phyloP scores from a whole-genome alignment of 2,888 invertebrate species.

The Trissoscelio sp. region DNA sequence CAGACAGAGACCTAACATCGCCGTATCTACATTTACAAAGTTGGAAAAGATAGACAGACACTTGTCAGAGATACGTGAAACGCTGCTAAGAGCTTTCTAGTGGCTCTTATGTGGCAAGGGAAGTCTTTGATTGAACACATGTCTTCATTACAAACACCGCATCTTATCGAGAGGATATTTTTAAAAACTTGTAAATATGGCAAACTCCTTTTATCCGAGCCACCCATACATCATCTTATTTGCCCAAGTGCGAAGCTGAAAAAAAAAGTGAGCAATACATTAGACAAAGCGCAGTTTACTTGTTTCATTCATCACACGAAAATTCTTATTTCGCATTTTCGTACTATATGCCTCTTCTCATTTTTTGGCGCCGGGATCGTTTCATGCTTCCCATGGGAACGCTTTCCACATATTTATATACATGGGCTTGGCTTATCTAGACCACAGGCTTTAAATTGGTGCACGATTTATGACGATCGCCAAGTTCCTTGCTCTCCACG shows the following conservation, averaged over 20 bases:
- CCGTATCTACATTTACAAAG: conserved; percentile 19
- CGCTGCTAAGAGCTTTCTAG: conserved; percentile 60
- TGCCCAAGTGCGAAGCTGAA: conserved; percentile 1
- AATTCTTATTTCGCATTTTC: conserved; percentile 46
- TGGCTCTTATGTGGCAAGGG: conserved; percentile 68
- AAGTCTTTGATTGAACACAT: conserved; percentile 51
- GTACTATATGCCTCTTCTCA: conserved; percentile 22
- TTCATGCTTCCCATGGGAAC: conserved; percentile 75
- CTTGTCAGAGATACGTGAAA: conserved; percentile 66
- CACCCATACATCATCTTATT: no score
- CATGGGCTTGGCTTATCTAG: conserved; percentile 74
- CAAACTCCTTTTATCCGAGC: no score
- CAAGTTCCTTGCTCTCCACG: conserved; percentile 60
- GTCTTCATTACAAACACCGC: conserved; percentile 9
- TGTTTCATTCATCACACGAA: conserved; percentile 27
- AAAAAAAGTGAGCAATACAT: background rate
- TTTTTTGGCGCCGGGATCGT: conserved; percentile 57
- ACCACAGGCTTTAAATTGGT: conserved; percentile 74
- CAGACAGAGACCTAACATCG: conserved; percentile 8
- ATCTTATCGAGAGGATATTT: conserved; percentile 21
- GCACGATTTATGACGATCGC: conserved; percentile 73
- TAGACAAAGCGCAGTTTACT: background rate
- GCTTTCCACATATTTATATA: conserved; percentile 82
- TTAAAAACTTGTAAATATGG: background rate
- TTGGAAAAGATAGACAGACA: conserved; percentile 50